Evolutionary conservation across 2,797 vertebrate genomes (phyloP).

Genomic region (Poeciliopsis gracilis): DNA sequence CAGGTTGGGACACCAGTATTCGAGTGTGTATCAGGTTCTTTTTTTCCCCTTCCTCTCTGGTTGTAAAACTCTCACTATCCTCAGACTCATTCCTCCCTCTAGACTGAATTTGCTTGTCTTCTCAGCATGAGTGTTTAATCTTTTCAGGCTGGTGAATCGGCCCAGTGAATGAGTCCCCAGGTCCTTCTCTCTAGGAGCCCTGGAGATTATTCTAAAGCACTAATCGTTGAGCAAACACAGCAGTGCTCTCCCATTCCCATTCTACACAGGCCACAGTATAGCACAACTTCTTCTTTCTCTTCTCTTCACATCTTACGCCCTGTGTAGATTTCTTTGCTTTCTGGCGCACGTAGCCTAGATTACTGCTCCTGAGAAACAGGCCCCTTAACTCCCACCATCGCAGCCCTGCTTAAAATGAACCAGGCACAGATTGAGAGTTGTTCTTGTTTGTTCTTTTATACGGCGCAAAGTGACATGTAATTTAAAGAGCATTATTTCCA

Average conservation of each 20-base stretch:
- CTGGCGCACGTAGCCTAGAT: constrained; percentile 70
- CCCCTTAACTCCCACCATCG: constrained; percentile 55
- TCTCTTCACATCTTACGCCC: constrained; percentile 68
- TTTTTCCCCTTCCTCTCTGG: constrained; percentile 7
- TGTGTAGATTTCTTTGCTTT: constrained; percentile 73
- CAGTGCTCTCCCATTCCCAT: constrained; percentile 95
- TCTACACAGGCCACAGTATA: constrained; percentile 94
- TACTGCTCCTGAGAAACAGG: constrained; percentile 75
- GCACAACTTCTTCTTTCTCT: constrained; percentile 85
- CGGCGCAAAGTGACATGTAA: constrained; percentile 79
- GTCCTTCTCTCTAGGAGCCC: constrained; percentile 96
- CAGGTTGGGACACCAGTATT: constrained; percentile 60
- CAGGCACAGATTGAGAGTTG: constrained; percentile 59
- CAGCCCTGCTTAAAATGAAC: constrained; percentile 62
- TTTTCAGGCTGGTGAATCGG: constrained; percentile 99
- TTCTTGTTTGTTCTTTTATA: constrained; percentile 70
- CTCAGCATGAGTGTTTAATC: constrained; percentile 99
- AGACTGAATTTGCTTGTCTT: constrained; percentile 99
- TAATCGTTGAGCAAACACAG: constrained; percentile 99
- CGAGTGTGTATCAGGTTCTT: constrained; percentile 62
- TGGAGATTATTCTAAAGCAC: constrained; percentile 99
- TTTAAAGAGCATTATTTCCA: constrained; percentile 83
- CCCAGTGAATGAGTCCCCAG: constrained; percentile 97
- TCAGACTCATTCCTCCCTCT: constrained; percentile 94
- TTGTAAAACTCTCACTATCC: constrained; percentile 72